Conservation (phyloP, 1,140 invertebrate genomes). For the Trachymyrmex cornetzi region DNA sequence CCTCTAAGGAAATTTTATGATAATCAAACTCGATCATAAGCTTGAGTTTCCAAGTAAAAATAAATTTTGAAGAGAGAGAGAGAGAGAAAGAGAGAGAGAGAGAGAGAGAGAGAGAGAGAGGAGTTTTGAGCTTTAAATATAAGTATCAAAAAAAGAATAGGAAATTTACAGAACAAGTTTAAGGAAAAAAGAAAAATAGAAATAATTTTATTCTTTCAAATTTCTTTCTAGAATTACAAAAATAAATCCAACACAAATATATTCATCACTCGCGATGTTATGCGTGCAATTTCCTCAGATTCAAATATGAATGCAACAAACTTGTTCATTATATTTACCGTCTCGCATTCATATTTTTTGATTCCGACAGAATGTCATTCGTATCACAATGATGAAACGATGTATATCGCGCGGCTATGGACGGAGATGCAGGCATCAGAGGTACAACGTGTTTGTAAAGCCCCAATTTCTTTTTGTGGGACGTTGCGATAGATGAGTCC, state of each 20-base stretch:
- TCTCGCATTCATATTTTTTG: conserved; percentile 12
- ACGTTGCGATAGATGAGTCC: conserved; percentile 17
- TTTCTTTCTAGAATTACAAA: conserved; percentile 12
- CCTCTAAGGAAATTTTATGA: neutral
- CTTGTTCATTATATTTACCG: conserved; percentile 8
- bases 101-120: too few species aligned
- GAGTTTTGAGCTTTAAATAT: neutral
- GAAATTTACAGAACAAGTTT: neutral
- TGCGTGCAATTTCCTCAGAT: neutral
- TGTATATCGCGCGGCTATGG: neutral
- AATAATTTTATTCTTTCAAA: neutral
- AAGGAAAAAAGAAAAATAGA: neutral
- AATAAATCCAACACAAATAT: neutral
- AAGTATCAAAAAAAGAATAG: neutral
- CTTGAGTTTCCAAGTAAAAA: conserved; percentile 6
- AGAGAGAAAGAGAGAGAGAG: too few species aligned
- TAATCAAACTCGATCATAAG: neutral
- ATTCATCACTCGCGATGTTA: conserved; percentile 15
- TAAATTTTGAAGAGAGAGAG: conserved; percentile 36
- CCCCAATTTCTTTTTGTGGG: conserved; percentile 40
- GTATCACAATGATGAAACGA: conserved; percentile 28
- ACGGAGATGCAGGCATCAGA: neutral
- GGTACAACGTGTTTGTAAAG: neutral
- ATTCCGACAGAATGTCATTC: conserved; percentile 5
- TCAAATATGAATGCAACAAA: neutral